Conservation (phyloP, 2,113 vertebrate genomes). For the Nothocercus nigrocapillus region DNA sequence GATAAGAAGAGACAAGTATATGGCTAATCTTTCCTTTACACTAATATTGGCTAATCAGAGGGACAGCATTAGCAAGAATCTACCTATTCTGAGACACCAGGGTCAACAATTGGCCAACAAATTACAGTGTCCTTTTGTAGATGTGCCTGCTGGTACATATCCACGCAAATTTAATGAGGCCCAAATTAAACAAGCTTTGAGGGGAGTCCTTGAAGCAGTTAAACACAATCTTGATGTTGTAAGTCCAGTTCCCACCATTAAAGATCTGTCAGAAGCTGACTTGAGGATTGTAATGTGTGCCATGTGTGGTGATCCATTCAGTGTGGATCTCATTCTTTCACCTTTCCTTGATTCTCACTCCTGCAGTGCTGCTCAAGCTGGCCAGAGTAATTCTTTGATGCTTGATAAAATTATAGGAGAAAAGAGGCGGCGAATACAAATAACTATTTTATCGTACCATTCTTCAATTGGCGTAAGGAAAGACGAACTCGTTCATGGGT, state of each 20-base stretch:
- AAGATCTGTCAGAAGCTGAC: conserved; percentile 95
- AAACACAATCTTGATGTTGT: conserved; percentile 95
- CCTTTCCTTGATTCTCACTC: conserved; percentile 97
- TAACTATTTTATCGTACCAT: conserved; percentile 96
- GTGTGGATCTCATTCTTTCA: conserved; percentile 97
- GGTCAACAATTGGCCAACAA: conserved; percentile 98
- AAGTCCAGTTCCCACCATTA: conserved; percentile 91
- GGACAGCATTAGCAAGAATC: conserved; percentile 91
- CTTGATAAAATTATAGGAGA: conserved; percentile 98
- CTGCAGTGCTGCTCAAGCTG: conserved; percentile 94
- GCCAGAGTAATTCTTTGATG: conserved; percentile 94
- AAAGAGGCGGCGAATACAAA: conserved; percentile 93
- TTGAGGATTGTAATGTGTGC: conserved; percentile 98
- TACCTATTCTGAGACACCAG: conserved; percentile 96
- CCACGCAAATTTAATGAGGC: conserved; percentile 96
- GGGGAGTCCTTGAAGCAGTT: conserved; percentile 91
- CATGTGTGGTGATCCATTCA: conserved; percentile 99
- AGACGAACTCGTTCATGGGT: conserved; percentile 98
- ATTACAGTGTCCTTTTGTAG: conserved; percentile 97
- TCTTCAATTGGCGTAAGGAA: conserved; percentile 96
- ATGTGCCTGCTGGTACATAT: conserved; percentile 91
- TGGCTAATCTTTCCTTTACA: conserved; percentile 91
- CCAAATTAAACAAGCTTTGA: conserved; percentile 95
- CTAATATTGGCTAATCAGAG: conserved; percentile 96
- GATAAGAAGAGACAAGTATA: conserved; percentile 90